These are phyloP conservation scores for human DNA, from an alignment of 2,113 vertebrate genomes.

Conservation along the genomic window DNA sequence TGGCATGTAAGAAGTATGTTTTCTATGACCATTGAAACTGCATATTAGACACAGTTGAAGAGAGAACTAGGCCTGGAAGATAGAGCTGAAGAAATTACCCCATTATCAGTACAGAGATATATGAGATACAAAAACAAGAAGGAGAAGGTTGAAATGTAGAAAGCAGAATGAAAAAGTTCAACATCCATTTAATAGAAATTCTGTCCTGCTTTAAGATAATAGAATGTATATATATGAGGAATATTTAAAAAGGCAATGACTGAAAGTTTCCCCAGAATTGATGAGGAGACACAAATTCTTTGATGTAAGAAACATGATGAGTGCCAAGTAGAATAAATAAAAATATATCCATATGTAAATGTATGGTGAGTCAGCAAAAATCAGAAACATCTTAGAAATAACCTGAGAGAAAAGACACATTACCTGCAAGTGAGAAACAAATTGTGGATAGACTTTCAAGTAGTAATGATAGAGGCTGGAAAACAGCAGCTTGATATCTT, in stretches of 20 bases:
- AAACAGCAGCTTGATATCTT: neutral
- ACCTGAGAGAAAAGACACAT: neutral
- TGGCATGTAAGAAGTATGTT: neutral
- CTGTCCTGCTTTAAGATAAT: neutral
- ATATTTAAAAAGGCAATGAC: neutral
- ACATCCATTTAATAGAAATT: neutral
- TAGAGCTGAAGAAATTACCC: neutral
- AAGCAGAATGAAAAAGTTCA: neutral
- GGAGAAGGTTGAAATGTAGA: neutral
- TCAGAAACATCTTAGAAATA: neutral
- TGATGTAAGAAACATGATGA: neutral
- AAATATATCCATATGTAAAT: neutral
- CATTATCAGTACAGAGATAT: neutral
- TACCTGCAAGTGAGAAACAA: neutral
- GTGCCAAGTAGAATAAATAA: neutral
- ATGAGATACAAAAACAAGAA: neutral
- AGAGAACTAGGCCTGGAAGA: neutral
- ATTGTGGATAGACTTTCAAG: neutral
- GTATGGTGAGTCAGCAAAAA: slow-evolving; percentile 8
- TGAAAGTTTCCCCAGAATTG: neutral
- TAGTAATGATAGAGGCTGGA: neutral
- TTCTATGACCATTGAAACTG: neutral
- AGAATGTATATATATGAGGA: neutral
- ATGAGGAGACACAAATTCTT: slow-evolving; percentile 18
- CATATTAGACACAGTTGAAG: neutral